Base-by-base conservation (phyloP, 2,888 invertebrate species). In the Sarcophaga rosellei region DNA sequence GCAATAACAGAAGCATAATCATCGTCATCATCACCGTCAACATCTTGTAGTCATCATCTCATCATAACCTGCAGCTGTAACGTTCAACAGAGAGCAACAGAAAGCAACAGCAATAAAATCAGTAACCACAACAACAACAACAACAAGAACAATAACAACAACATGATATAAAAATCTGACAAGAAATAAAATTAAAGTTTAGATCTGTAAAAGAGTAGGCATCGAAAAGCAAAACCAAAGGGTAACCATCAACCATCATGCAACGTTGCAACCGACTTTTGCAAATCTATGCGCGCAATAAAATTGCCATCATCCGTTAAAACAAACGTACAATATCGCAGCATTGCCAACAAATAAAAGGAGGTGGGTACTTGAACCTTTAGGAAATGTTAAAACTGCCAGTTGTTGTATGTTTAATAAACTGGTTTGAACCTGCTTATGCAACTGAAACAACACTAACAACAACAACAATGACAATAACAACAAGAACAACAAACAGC, bases 21-120 rank as follows among this genome's bases (percentile, higher is more conserved):
- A 83, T 79, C 80, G 83, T 68, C 80, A 68, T 70, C 84, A 84
- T 35, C 35, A 35, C 35, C 35, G 35, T 53, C 53, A 53, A 53
- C 53, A 53, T 53, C 53, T 84, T 69, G 57, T 80, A 84, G 79
- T 84, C 86, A 83, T 83, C 83, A 86, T 74, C 84, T 81, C 84
- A 86, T 84, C 86, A 86, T 84, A 86, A 86, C 84, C 86, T 84
- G 81, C 86, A 86, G 86, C 84, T 86, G 86, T 84, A 84, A 78
- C 75, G 70, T 81, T 70, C 72, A 23, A 59, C 65, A 15, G 57
- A 57, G 68, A 61, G 44, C 74, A 81, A 74, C 21, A 74, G 61
- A 15, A 61, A 53, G 8, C 53, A 69, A 66, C 66, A 66, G 11
- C 15, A 69, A n/a, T n/a, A n/a, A n/a, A n/a, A n/a, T n/a, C n/a